phyloP scores from a whole-genome alignment of 1,140 invertebrate species.

The Oncopeltus fasciatus region DNA sequence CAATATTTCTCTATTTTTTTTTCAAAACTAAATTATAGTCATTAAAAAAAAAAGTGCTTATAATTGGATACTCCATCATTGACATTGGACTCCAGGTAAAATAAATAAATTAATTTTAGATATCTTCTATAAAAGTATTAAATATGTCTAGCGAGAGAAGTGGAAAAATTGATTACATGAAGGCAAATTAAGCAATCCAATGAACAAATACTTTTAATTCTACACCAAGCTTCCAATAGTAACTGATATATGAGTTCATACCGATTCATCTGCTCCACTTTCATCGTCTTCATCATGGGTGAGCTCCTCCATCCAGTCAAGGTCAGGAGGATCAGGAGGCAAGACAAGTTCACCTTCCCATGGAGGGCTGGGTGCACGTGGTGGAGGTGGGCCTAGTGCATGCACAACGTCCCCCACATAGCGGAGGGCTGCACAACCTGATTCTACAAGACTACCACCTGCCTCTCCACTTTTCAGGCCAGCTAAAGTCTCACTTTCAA shows the following conservation, averaged over 20 bases:
- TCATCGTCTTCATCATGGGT: conserved; percentile 74
- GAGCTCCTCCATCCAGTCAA: conserved; percentile 70
- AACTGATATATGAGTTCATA: too few species aligned
- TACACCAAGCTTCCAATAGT: too few species aligned
- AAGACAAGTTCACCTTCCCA: conserved; percentile 63
- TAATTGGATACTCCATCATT: too few species aligned
- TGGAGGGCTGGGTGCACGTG: conserved; percentile 49
- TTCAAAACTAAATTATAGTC: too few species aligned
- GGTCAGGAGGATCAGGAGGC: conserved; percentile 51
- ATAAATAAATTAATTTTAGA: neutral
- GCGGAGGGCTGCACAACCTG: conserved; percentile 59
- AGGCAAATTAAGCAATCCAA: too few species aligned
- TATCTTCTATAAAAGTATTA: neutral
- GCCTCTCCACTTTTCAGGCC: conserved; percentile 35
- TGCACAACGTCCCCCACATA: conserved; percentile 46
- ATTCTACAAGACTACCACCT: conserved; percentile 43
- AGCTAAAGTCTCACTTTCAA: conserved; percentile 37
- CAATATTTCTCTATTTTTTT: too few species aligned
- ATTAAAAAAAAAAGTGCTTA: too few species aligned
- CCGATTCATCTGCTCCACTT: conserved; percentile 79
- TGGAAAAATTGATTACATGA: too few species aligned
- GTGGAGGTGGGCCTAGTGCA: conserved; percentile 26
- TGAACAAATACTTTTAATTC: too few species aligned
- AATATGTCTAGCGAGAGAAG: conserved; percentile 24
- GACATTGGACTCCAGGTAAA: neutral